A percentile compares a stretch with the other conserved stretches of the same genome.
phyloP scores from a whole-genome alignment of 2,113 vertebrate species.

The Anarrhichthys ocellatus region DNA sequence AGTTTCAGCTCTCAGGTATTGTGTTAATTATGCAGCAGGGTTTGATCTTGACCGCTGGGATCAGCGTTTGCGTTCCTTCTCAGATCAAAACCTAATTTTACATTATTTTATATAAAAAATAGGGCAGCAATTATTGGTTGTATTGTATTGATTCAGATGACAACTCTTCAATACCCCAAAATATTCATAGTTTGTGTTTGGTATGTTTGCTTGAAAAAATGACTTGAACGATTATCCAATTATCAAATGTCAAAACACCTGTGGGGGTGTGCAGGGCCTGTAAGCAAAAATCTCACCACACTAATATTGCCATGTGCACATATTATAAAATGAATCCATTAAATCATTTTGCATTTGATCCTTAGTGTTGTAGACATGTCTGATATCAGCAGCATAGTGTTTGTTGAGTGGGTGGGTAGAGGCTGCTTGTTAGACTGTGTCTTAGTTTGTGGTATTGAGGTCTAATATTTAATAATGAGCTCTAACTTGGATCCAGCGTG shows the following conservation, averaged over 20 bases:
- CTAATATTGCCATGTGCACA: not conserved
- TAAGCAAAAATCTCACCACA: not conserved
- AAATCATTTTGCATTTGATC: not conserved
- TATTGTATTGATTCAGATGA: not conserved
- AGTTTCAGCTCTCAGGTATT: not conserved
- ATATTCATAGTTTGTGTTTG: no score
- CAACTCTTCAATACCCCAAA: no score
- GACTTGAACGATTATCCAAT: not conserved
- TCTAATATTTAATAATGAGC: not conserved
- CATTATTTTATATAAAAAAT: not conserved
- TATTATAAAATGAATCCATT: not conserved
- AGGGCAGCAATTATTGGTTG: not conserved
- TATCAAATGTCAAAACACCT: not conserved
- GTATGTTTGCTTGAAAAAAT: not conserved
- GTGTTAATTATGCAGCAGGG: not conserved
- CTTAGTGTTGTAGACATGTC: not conserved
- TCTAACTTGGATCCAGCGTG: slow-evolving; percentile 4
- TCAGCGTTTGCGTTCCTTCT: not conserved
- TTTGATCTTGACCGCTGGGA: not conserved
- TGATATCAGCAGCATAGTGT: not conserved
- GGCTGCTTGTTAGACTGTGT: not conserved
- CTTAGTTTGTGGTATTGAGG: not conserved
- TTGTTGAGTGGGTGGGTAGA: not conserved
- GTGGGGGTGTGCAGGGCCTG: no score
- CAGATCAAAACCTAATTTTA: not conserved